Conservation (phyloP, 2,797 vertebrate genomes). For the Geotria australis region DNA sequence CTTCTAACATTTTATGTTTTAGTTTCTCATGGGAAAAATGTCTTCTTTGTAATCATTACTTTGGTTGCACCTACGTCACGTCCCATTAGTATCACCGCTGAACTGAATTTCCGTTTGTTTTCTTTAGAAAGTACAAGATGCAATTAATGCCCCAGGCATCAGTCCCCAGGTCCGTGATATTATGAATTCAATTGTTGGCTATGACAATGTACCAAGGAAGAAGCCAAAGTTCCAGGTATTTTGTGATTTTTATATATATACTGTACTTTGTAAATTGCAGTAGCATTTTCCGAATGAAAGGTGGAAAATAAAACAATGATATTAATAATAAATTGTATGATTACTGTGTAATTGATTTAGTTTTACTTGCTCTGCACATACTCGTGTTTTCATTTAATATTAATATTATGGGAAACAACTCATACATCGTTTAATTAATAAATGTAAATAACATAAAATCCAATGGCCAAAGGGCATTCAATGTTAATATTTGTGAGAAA, state of each 20-base stretch:
- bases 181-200: conserved; percentile 37
- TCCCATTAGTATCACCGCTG: too few species aligned
- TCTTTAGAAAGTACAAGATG: conserved; percentile 37
- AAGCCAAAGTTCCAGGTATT: conserved; percentile 70
- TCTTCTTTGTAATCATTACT: too few species aligned
- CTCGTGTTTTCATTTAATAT: background rate
- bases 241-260: background rate
- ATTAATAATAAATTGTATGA: background rate
- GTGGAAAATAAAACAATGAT: background rate
- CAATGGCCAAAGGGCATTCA: too few species aligned
- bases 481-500: too few species aligned
- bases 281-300: background rate
- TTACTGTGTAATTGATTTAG: background rate
- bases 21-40: too few species aligned
- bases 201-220: conserved; percentile 71
- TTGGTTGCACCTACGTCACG: too few species aligned
- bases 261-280: background rate
- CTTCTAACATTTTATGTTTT: too few species aligned
- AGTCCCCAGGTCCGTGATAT: conserved; percentile 29
- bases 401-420: background rate
- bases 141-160: conserved; percentile 36
- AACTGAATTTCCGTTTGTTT: conserved; percentile 2
- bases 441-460: background rate
- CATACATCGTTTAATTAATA: background rate
- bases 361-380: background rate